phyloP scores from a whole-genome alignment of 2,113 vertebrate genomes.

The Gallinago media region DNA sequence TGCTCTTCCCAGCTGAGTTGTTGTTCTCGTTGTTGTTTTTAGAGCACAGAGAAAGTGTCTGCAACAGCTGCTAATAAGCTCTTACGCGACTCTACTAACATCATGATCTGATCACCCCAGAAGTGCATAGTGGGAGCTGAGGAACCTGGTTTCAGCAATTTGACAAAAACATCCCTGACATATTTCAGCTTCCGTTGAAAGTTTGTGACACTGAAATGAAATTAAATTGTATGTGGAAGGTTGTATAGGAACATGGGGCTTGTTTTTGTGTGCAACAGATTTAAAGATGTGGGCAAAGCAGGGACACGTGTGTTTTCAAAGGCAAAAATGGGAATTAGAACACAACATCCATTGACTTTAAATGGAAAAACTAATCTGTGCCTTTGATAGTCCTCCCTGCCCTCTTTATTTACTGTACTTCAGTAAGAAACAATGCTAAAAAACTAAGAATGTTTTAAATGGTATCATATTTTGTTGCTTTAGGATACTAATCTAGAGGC shows the following conservation, averaged over 20 bases:
- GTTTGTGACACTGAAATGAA: conserved; percentile 39
- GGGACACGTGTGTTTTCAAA: background rate
- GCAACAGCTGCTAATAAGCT: conserved; percentile 66
- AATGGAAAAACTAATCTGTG: background rate
- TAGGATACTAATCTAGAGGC: background rate
- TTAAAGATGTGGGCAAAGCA: conserved; percentile 28
- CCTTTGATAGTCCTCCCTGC: background rate
- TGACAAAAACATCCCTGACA: conserved; percentile 29
- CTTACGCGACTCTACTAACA: conserved; percentile 23
- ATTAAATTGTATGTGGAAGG: conserved; percentile 5
- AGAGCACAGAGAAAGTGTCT: conserved; percentile 46
- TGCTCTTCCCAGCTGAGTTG: conserved; percentile 57
- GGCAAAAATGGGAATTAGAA: conserved; percentile 8
- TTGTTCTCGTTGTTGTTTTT: conserved; percentile 55
- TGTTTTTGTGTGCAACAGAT: background rate
- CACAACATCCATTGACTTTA: background rate
- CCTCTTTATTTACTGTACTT: background rate
- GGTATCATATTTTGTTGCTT: background rate
- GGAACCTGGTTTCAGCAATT: conserved; percentile 32
- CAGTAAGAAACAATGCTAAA: background rate
- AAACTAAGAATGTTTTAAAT: background rate
- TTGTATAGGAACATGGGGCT: background rate
- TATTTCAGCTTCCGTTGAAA: background rate
- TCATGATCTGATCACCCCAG: conserved; percentile 56
- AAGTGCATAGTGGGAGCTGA: conserved; percentile 45